A percentile compares a stretch with the other conserved stretches of the same genome.
phyloP scores from a whole-genome alignment of 2,113 vertebrate genomes.

The Crotalus tigris region DNA sequence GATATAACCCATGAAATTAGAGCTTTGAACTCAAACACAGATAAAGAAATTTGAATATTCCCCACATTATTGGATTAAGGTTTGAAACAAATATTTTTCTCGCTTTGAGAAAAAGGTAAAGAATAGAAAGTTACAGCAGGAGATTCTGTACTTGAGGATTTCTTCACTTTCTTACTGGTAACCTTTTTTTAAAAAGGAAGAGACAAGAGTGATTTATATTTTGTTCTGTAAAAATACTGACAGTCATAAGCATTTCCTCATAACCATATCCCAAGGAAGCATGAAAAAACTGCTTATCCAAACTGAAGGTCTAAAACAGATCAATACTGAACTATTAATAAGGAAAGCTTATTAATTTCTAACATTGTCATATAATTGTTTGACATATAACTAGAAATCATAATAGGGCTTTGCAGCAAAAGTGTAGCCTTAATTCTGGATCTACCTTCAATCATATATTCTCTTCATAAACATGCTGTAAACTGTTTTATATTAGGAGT shows the following conservation, averaged over 20 bases:
- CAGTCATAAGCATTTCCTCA: conserved; percentile 38
- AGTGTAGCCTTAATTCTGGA: background rate
- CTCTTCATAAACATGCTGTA: background rate
- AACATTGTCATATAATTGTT: background rate
- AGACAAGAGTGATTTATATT: conserved; percentile 34
- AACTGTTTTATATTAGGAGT: background rate
- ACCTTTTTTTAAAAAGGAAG: conserved; percentile 50
- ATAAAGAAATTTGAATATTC: conserved; percentile 77
- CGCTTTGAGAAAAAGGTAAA: conserved; percentile 37
- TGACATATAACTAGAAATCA: background rate
- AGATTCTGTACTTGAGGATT: conserved; percentile 54
- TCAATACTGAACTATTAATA: background rate
- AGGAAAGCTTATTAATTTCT: background rate
- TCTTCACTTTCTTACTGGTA: conserved; percentile 50
- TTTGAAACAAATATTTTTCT: conserved; percentile 75
- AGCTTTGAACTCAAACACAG: conserved; percentile 79
- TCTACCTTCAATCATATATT: background rate
- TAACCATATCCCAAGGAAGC: conserved; percentile 17
- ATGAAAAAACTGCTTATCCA: conserved; percentile 25
- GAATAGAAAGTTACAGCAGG: conserved; percentile 63
- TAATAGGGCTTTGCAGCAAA: background rate
- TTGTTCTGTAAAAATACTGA: conserved; percentile 61
- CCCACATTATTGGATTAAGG: conserved; percentile 73
- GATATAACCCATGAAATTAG: conserved; percentile 79
- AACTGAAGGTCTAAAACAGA: background rate